Evolutionary conservation across 2,797 vertebrate species (phyloP), one percentile per base, ranked within the genome.

Genomic region (Notolabrus celidotus): DNA sequence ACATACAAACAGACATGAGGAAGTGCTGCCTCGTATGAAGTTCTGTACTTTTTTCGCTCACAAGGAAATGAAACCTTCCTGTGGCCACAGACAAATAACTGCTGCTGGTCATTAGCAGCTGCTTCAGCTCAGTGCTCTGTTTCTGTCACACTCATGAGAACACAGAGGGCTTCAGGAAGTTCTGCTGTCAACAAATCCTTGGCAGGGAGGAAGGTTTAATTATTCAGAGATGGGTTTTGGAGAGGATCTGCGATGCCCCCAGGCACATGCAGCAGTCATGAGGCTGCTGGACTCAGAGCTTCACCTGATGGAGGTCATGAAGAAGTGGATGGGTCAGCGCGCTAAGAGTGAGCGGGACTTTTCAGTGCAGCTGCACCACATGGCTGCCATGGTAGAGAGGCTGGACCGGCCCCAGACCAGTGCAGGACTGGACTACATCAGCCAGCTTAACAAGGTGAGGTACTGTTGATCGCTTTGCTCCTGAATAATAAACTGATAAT

Each of bases 301-400:
- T 67, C 96, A 95, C 15, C 92, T 99, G 46, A 95, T 99, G 94
- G 98, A 99, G 86, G 91, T 94, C 63, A 97, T 99, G 96, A 97
- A 95, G 88, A 98, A 96, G 84, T 99, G 97, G 97, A 97, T 99
- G 95, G 92, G 88, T 2, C 97, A 98, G 91, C 92, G 97, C 0
- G 95, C 95, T 1, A 98, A 96, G 93, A 97, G 96, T 0, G 97
- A 99, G 86, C 88, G 95, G 5, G 97, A 99, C 59, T 99, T 99
- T 0, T 96, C 96, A 0, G 87, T 91, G 3, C 93, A 97, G 86
- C 93, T 99, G 70, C 98, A 97, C 67, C 94, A 97, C 80, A 98
- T 99, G 96, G 91, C 89, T 17, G 80, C 83, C 49, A 78, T 94
- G 47, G 94, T 92, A 49, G 96, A 96, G 72, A 96, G 94, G 80